Evolutionary conservation across 2,888 invertebrate species (phyloP), one percentile per base, ranked within the genome.

Genomic region (Ctena decussata): DNA sequence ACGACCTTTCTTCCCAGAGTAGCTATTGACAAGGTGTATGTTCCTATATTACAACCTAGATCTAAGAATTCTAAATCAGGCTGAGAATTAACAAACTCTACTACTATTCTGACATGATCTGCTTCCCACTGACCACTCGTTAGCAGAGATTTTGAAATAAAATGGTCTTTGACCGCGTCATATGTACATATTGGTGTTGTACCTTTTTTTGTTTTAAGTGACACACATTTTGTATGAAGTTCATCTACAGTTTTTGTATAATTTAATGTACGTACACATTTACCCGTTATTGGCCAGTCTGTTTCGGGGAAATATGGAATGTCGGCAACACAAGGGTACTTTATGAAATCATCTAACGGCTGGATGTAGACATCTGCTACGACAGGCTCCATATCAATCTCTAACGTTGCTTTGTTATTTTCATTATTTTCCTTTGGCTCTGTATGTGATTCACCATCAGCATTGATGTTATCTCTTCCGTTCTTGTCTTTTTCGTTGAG

Each of bases 41-140:
- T 70, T 18, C 87, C 87, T 18, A 87, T 71, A 72, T 85, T 86
- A 49, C 78, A 82, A 1, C 85, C 83, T 41, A 88, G 37, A 71
- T 88, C 88, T 11, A 88, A 53, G 27, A 85, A 65, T 39, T 75
- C 70, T 37, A 30, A 6, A n/a, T 65, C 71, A 12, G 72, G 81
- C 24, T 77, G n/a, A 8, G 30, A 27, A n/a, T 41, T 21, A 27
- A 86, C n/a, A 5, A 80, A 49, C n/a, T 24, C 39, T 37, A 65
- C 41, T n/a, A 89, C 73, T 39, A 35, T 71, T 2, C 39, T 65
- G 5, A 86, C 53, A 0, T 80, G 69, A 15, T 75, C 72, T 0
- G 69, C 39, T 72, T 87, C 87, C 85, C 85, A 87, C 12, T 73
- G 46, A 5, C 82, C 77, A 27, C 21, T 41, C 6, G 44, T 46